Evolutionary conservation across 2,113 vertebrate species (phyloP), one percentile per base, ranked within the genome.

Genomic region (Stigmatopora nigra): DNA sequence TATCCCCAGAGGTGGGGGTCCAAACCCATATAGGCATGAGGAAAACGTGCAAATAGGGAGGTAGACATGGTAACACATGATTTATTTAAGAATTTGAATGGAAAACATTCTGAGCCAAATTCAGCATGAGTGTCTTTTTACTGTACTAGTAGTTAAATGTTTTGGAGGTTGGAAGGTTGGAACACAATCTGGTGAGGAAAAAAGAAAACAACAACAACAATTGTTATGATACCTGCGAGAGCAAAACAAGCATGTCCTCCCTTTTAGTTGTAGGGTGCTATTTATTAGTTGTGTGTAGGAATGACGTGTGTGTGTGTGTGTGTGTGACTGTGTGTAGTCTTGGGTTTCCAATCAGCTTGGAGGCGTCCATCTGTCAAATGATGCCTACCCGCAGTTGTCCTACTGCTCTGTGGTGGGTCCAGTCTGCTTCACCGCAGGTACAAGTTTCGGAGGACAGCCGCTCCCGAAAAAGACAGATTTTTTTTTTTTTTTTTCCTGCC

Each of bases 381-480:
- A 80, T 72, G 70, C 81, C 85, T 79, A 84, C 87, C 22, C 86
- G 78, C 85, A 31, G 85, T 86, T 85, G 87, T 88, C 84, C 84
- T 88, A 88, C 87, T 66, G 77, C 84, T 81, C 85, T 76, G 82
- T 71, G 72, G 87, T 82, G 56, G 65, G 84, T 86, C 88, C 89
- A 90, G 89, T 90, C 88, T 90, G 90, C 88, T 87, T 82, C 86
- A 68, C 89, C 81, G 76, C 91, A 89, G 89, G 89, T 83, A 84
- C 73, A 78, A 53, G 77, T 35, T 84, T 77, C 76, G 80, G 84
- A 77, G 80, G 79, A 71, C 69, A 57, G 62, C 78, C 72, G 68
- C 75, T 72, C 65, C 66, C 12, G 13, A 25, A 56, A 64, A 16
- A 14, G 65, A 64, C 78, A 63, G 25, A 31, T 65, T 38, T 75